Evolutionary conservation across 2,797 vertebrate species (phyloP), one percentile per base, ranked within the genome.

Genomic region (Anabacerthia variegaticeps): DNA sequence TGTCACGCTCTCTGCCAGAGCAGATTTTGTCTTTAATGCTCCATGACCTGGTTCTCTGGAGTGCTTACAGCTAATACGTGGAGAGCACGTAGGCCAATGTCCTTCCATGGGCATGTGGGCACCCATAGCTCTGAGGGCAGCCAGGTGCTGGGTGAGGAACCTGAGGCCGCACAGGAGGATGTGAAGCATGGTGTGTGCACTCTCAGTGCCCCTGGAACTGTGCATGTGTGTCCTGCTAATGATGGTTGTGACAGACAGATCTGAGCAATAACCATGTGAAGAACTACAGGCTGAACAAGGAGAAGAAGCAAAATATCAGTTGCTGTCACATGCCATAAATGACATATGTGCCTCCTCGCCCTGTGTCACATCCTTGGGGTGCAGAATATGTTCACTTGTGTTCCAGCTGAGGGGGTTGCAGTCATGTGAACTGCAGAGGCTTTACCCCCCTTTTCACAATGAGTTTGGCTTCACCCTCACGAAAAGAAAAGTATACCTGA

Each of bases 311-410:
- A 85, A 80, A 19, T 74, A 67, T 28, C 2, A 0, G 23, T 46
- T 74, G 34, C 11, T 56, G 34, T 48, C 39, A 30, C 8, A 9
- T 17, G 11, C 55, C 7, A 12, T 30, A n/a, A 7, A 9, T 17
- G 11, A 55, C 7, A 14, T 26, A 14, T 2, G 8, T 62, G 44
- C 18, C 41, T 36, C n/a, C 39, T 7, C 12, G 12, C 26, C n/a
- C 44, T 52, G 30, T 63, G 56, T 71, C 21, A 34, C 15, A 32
- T 59, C 26, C 7, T 55, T 3, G 2, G 16, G 21, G 12, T 46
- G 32, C 46, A 75, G 41, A 23, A 15, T 21, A 7, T 3, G 0
- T 19, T 30, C 10, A 2, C 23, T 54, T 3, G 0, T 30, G 59
- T 67, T 58, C 48, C 34, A 52, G 5, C 1, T 37, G n/a, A 41